Base-by-base conservation (phyloP, 2,888 invertebrate genomes). In the Andrena fulva region DNA sequence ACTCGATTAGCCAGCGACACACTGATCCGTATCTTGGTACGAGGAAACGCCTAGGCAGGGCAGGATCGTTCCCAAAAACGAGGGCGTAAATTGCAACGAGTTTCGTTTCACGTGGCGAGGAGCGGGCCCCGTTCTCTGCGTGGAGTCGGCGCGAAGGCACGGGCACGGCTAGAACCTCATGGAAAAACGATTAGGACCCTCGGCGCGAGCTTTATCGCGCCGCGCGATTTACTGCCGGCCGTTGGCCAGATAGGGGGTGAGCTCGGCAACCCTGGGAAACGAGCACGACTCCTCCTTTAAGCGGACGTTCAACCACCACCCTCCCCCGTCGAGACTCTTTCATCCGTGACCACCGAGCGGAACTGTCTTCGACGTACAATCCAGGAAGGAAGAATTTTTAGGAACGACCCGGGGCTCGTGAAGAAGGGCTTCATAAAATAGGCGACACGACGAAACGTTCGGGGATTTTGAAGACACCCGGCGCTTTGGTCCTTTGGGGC, bases 101-200 rank as follows among this genome's bases (percentile, higher is more conserved):
- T 56, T 42, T 82, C 73, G 74, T 72, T 75, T 20, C 63, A 16
- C 48, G 27, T 62, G 12, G 42, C 12, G 35, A 59, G n/a, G 60
- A 16, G 31, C 63, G 59, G 50, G 60, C 59, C 67, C 24, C 48
- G 48, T 52, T 54, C 56, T 35, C 56, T 52, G 8, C 33, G 33
- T 1, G n/a, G 24, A 50, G 62, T 8, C 12, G n/a, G 6, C 8
- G 16, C 48, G 35, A 31, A 62, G 56, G 67, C 56, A 62, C 72
- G 33, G 8, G 72, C 29, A n/a, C 52, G 48, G 54, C 42, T 72
- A 56, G 73, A 77, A 86, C 80, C 83, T 89, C 90, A 86, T 89
- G 88, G 87, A 86, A 86, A 89, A 91, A 88, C 89, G 89, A 91
- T 91, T 91, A 91, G 87, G 75, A 82, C 81, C 80, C 83, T 88